Evolutionary conservation across 2,113 vertebrate genomes (phyloP), one percentile per base, ranked within the genome.

Genomic region (Lycocorax pyrrhopterus): DNA sequence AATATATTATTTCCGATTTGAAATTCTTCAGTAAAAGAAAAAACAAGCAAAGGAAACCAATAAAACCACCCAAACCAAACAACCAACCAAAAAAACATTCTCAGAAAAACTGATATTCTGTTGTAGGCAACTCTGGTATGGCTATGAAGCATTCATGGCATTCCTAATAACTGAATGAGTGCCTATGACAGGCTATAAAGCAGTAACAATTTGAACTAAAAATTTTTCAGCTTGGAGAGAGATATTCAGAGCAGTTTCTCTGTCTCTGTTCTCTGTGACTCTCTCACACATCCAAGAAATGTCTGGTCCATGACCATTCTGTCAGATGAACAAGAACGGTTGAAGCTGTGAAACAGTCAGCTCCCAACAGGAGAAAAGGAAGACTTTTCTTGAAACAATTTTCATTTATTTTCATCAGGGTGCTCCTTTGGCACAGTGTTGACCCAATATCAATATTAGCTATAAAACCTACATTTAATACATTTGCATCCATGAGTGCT

Each of bases 1-100:
- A 52, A 3, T 9, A 6, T 6, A 84, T 17, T 68, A 23, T 47
- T 71, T 81, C 5, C 0, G 1, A 29, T 63, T 20, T 51, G 3
- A 82, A 87, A 58, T 52, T 85, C 14, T 67, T 63, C 32, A 73
- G 12, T 30, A 59, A 37, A 58, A 12, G 8, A 30, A 22, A 32
- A 71, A 47, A 17, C 3, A 27, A 51, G 13, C 12, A 33, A 29
- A 9, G 12, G 26, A 26, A 29, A 44, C 1, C 5, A 14, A 35
- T 30, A 33, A 72, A 30, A 14, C 7, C 26, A 35, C 19, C 19
- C 25, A 4, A 59, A 35, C 18, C 32, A 51, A 22, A 4, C 29
- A 47, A 26, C 3, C 13, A 67, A 49, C 7, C 2, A 33, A 27
- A 25, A 35, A 59, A 59, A 4, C 4, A 12, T 33, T 9, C 26